A percentile compares a stretch with the other conserved stretches of the same genome.
Evolutionary conservation across 2,888 invertebrate genomes (phyloP).

Genomic region (Dynastes maya): DNA sequence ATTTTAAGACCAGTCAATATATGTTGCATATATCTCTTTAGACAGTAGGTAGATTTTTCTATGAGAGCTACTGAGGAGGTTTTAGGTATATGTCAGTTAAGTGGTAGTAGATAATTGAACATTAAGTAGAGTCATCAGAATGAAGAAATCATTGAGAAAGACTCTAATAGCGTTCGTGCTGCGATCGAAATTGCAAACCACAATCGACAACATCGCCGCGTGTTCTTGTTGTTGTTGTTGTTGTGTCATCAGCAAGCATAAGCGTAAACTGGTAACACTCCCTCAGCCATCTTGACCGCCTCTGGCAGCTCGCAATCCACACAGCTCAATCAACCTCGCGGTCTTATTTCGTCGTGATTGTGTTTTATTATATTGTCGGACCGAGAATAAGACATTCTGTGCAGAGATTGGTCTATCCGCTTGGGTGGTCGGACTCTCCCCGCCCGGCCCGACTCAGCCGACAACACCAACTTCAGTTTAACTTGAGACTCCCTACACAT

Average conservation of each 20-base stretch:
- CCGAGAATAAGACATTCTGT: conserved; percentile 70
- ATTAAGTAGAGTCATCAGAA: conserved; percentile 28
- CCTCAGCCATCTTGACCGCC: conserved; percentile 61
- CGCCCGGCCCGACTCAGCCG: conserved; percentile 57
- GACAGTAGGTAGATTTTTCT: not conserved
- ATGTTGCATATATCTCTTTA: too few species aligned
- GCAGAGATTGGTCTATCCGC: conserved; percentile 71
- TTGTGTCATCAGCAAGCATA: conserved; percentile 44
- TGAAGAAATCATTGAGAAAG: conserved; percentile 41
- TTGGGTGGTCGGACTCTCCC: conserved; percentile 69
- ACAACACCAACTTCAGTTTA: conserved; percentile 64
- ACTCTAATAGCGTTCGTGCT: conserved; percentile 50
- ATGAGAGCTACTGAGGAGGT: not conserved
- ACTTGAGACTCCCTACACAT: conserved; percentile 64
- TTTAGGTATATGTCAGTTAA: not conserved
- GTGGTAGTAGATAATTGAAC: conserved; percentile 24
- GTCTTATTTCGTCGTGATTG: conserved; percentile 69
- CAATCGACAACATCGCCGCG: conserved; percentile 50
- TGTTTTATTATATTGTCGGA: conserved; percentile 70
- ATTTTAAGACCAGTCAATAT: too few species aligned
- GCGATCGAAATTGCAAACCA: conserved; percentile 51
- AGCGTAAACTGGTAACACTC: conserved; percentile 48
- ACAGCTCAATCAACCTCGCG: conserved; percentile 70
- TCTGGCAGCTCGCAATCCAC: conserved; percentile 66
- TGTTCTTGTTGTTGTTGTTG: conserved; percentile 41